Evolutionary conservation across 2,888 invertebrate species (phyloP), one percentile per base, ranked within the genome.

Genomic region (Priocnemis perturbator): DNA sequence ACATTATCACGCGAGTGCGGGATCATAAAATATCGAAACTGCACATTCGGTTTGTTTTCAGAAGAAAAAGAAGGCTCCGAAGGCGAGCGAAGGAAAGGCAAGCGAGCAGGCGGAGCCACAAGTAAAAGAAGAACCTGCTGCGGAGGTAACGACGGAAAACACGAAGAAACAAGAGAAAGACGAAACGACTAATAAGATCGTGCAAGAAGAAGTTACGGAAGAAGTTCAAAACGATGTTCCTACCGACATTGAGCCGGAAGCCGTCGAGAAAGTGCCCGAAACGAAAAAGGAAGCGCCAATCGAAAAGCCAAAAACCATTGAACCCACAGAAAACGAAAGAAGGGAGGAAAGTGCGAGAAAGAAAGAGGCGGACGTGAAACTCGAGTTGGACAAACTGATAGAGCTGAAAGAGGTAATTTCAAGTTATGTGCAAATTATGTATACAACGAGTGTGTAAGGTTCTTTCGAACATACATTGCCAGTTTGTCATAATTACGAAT

Each of bases 331-430:
- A 23, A 15, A 9, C 23, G 20, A 47, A 14, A 37, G n/a, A 50
- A 2, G 17, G 2, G 17, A 30, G 15, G 2, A 47, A n/a, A 37
- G 26, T 53, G 17, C 17, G n/a, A 48, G 37, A 3, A 61, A 48
- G 44, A 50, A 20, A 50, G 56, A 63, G 4, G 19, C 37, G 20
- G 44, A 57, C 7, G 90, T 91, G 23, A 92, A 93, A 80, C 86
- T 93, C 76, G 93, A 93, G 77, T 91, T 93, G 80, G 89, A 88
- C 71, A 93, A 93, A 86, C 87, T 93, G 74, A 91, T 91, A 67
- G 93, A 93, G 83, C 86, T 93, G n/a, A 92, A 92, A 88, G 93
- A 93, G 91, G 93, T 93, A 56, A 71, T 5, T 23, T 15, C 7
- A 37, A 37, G 11, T 7, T 37, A 37, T 11, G 14, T 37, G 2